Conservation (phyloP, 2,888 invertebrate genomes). For the Drosophila rubida region DNA sequence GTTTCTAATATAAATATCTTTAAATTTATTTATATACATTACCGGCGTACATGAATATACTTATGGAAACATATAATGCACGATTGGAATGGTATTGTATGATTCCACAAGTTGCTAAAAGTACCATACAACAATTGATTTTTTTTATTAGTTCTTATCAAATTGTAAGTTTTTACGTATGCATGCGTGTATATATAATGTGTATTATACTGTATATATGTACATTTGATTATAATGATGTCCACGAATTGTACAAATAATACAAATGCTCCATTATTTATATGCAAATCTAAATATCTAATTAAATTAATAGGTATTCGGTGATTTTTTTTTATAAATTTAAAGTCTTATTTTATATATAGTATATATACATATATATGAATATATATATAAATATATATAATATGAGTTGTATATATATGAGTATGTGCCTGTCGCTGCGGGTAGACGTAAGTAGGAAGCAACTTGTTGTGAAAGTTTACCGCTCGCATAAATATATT, state of each 20-base stretch:
- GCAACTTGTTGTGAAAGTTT: slow-evolving; percentile 37
- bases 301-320: slow-evolving; percentile 55
- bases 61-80: slow-evolving; percentile 49
- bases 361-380: slow-evolving; percentile 10
- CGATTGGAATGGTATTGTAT: slow-evolving; percentile 58
- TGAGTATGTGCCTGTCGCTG: slow-evolving; percentile 37
- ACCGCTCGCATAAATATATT: slow-evolving; percentile 36
- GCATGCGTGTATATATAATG: slow-evolving; percentile 52
- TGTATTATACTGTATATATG: slow-evolving; percentile 54
- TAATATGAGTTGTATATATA: slow-evolving; percentile 10
- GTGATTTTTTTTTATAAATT: slow-evolving; percentile 36
- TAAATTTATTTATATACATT: slow-evolving; percentile 58
- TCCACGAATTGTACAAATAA: slow-evolving; percentile 75
- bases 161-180: slow-evolving; percentile 45
- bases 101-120: slow-evolving; percentile 51
- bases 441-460: slow-evolving; percentile 50
- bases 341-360: slow-evolving; percentile 33
- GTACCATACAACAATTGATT: slow-evolving; percentile 46
- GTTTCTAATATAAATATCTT: slow-evolving; percentile 60
- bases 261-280: slow-evolving; percentile 74
- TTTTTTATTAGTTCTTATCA: slow-evolving; percentile 19
- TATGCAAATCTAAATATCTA: slow-evolving; percentile 54
- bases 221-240: slow-evolving; percentile 58
- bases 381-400: slow-evolving; percentile 7
- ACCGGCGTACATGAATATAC: slow-evolving; percentile 48